A percentile compares a stretch with the other conserved stretches of the same genome.
phyloP scores from a whole-genome alignment of 2,888 invertebrate species.

The Cerastis leucographa region DNA sequence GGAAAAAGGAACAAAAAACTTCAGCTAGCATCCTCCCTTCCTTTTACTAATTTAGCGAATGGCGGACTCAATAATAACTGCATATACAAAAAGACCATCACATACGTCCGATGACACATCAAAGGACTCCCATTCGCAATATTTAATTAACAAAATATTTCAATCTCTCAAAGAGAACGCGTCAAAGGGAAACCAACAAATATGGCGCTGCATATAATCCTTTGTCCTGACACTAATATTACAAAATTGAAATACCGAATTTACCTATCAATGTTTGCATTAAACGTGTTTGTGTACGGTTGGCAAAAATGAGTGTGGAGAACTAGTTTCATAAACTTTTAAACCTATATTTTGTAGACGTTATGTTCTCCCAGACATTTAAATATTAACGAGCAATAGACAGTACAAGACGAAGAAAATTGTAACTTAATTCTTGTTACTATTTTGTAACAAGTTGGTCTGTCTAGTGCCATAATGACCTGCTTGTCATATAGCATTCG shows the following conservation, averaged over 20 bases:
- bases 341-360: background rate
- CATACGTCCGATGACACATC: constrained; percentile 26
- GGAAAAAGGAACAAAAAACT: background rate
- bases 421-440: too few relatives aligned
- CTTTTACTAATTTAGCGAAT: constrained; percentile 2
- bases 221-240: constrained; percentile 45
- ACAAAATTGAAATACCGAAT: constrained; percentile 48
- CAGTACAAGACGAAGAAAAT: too few relatives aligned
- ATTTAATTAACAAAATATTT: constrained; percentile 46
- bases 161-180: constrained; percentile 12
- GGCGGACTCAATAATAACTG: constrained; percentile 8
- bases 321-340: background rate
- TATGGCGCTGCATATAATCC: constrained; percentile 39
- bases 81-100: constrained; percentile 24
- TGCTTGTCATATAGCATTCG: too few relatives aligned
- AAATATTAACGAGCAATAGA: too few relatives aligned
- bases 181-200: constrained; percentile 55
- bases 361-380: background rate
- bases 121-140: constrained; percentile 37
- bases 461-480: too few relatives aligned
- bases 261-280: constrained; percentile 38
- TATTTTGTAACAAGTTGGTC: too few relatives aligned
- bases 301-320: background rate
- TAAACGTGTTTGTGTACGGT: constrained; percentile 19
- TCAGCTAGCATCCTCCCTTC: background rate